A percentile compares a stretch with the other conserved stretches of the same genome.
Conservation (phyloP, 2,888 invertebrate genomes). For the Thymelicus acteon region DNA sequence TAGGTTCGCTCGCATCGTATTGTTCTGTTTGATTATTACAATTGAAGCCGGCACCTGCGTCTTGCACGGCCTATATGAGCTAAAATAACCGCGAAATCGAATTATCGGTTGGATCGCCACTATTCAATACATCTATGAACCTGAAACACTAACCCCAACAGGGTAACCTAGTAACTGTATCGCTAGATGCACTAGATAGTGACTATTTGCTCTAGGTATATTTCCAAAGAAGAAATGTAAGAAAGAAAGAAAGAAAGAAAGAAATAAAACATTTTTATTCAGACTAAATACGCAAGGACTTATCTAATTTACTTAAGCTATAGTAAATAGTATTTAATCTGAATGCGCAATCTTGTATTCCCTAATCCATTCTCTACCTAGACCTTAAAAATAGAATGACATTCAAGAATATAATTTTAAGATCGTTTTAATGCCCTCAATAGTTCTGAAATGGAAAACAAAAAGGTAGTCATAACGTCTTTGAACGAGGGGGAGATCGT, state of each 20-base stretch:
- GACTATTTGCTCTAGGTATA: neutral
- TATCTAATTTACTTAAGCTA: too few species aligned
- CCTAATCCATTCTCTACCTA: neutral
- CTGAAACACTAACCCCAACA: conserved; percentile 61
- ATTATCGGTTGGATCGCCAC: conserved; percentile 70
- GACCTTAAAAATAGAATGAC: neutral
- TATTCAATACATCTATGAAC: conserved; percentile 68
- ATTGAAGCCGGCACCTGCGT: conserved; percentile 67
- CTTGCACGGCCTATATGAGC: conserved; percentile 63
- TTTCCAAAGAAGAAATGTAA: neutral
- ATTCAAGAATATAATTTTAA: conserved; percentile 9
- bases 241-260: neutral
- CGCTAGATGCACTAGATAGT: conserved; percentile 12
- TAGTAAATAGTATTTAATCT: neutral
- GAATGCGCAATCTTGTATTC: neutral
- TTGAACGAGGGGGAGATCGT: conserved; percentile 35
- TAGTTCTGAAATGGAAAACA: conserved; percentile 50
- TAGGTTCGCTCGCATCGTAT: conserved; percentile 49
- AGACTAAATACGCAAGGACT: too few species aligned
- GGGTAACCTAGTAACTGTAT: conserved; percentile 54
- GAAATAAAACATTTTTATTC: too few species aligned
- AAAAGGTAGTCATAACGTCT: conserved; percentile 47
- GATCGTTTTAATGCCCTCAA: conserved; percentile 31
- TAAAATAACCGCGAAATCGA: conserved; percentile 81
- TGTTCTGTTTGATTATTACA: conserved; percentile 68